Evolutionary conservation across 2,113 vertebrate genomes (phyloP), one percentile per base, ranked within the genome.

Genomic region (Atlantisia rogersi): DNA sequence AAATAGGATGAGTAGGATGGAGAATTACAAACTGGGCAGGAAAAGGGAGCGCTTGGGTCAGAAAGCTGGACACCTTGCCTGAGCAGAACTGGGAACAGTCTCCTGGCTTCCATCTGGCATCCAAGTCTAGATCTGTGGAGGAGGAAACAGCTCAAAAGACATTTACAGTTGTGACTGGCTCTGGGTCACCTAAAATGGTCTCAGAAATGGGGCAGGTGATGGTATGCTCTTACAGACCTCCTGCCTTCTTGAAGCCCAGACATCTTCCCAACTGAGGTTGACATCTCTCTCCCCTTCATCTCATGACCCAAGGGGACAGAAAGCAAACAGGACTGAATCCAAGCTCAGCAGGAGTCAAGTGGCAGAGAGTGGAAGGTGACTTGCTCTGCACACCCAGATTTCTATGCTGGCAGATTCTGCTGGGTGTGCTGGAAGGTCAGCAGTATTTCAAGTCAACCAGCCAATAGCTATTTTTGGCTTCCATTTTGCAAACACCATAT

Each of bases 401-500:
- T 86, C 76, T 95, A 20, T 0, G 0, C 79, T 95, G 75, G 62
- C 0, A 0, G 28, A 84, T 95, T 96, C 90, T 90, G 83, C 88
- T 92, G 92, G 87, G 63, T 68, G 62, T 90, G 90, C 77, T 95
- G 63, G 75, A 97, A 97, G 90, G 94, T 96, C 92, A 95, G 86
- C 88, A 64, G 25, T 71, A 91, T 69, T 95, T 94, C 79, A 82
- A 59, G 90, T 68, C 83, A 92, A 39, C 75, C 75, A 92, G 71
- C 76, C 82, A 94, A 88, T 21, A 91, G 90, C 93, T 96, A 94
- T 96, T 96, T 96, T 90, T 94, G 93, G 93, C 92, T 96, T 42
- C 73, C 46, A 80, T 94, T 95, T 95, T 92, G 59, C 82, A 96
- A 94, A 93, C 48, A 86, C 28, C 37, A 62, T 59, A 79, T 77